Percentiles rank a stretch among this genome's conserved stretches.
These are phyloP conservation scores for Cololabis saira DNA, from an alignment of 2,113 vertebrate species.

Conservation along the genomic window DNA sequence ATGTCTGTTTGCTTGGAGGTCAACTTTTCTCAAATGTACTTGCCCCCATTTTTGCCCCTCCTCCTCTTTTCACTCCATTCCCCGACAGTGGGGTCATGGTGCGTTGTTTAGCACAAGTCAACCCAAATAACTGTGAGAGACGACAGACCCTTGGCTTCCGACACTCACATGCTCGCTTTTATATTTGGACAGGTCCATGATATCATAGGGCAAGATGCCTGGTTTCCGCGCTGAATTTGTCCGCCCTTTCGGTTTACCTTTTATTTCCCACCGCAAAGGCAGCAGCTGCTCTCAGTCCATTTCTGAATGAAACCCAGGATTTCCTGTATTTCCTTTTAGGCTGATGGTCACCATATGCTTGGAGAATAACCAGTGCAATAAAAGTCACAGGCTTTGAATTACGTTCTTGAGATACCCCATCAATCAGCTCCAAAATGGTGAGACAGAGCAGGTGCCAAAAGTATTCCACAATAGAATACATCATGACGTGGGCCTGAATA, in stretches of 20 bases:
- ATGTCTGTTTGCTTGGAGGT: constrained; percentile 35
- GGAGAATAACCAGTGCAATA: constrained; percentile 63
- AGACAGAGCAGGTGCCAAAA: constrained; percentile 52
- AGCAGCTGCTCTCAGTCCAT: constrained; percentile 63
- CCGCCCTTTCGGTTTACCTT: constrained; percentile 60
- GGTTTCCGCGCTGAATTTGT: constrained; percentile 56
- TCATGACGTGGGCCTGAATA: constrained; percentile 39
- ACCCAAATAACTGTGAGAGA: constrained; percentile 70
- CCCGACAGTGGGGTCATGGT: constrained; percentile 68
- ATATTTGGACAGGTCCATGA: constrained; percentile 75
- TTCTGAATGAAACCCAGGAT: constrained; percentile 71
- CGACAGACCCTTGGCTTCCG: constrained; percentile 68
- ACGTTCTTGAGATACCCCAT: constrained; percentile 66
- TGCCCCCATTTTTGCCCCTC: constrained; percentile 27
- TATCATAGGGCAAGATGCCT: constrained; percentile 75
- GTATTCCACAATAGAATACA: constrained; percentile 23
- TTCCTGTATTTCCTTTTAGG: constrained; percentile 57
- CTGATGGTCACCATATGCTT: constrained; percentile 70
- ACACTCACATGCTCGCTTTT: constrained; percentile 43
- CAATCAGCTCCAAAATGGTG: constrained; percentile 54
- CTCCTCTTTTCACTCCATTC: constrained; percentile 57
- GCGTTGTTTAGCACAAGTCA: constrained; percentile 62
- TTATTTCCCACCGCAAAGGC: constrained; percentile 51
- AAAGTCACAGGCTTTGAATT: constrained; percentile 62
- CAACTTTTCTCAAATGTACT: constrained; percentile 32